Conservation (phyloP, 2,888 invertebrate genomes). For the Eupsilia transversa region DNA sequence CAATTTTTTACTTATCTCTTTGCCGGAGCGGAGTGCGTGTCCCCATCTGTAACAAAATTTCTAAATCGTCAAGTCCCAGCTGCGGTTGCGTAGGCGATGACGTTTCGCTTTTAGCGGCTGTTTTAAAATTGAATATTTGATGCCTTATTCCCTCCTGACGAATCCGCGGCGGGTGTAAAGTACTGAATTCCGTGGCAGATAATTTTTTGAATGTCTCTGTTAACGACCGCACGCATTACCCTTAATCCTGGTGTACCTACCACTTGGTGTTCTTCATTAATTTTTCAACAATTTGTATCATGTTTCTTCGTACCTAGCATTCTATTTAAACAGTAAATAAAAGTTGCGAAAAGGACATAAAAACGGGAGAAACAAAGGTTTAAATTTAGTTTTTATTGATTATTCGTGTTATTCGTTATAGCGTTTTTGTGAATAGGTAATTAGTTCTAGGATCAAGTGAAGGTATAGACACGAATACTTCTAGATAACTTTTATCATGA, state of each 20-base stretch:
- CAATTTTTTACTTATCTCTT: slow-evolving; percentile 88
- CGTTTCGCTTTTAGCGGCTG: slow-evolving; percentile 90
- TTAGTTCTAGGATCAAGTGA: background rate
- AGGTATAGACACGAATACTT: background rate
- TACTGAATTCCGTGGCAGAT: slow-evolving; percentile 83
- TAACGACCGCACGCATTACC: slow-evolving; percentile 83
- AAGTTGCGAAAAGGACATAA: slow-evolving; percentile 42
- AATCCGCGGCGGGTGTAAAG: slow-evolving; percentile 84
- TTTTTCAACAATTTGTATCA: slow-evolving; percentile 76
- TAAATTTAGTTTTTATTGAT: slow-evolving; percentile 27
- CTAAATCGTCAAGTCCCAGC: slow-evolving; percentile 89
- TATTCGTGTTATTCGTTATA: background rate
- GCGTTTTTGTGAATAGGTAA: background rate
- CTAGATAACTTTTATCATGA: background rate
- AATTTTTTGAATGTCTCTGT: slow-evolving; percentile 87
- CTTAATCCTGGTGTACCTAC: slow-evolving; percentile 75
- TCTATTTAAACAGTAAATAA: slow-evolving; percentile 61
- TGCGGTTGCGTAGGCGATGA: slow-evolving; percentile 88
- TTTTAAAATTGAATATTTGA: slow-evolving; percentile 91
- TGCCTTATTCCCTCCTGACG: slow-evolving; percentile 89
- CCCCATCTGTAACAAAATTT: slow-evolving; percentile 89
- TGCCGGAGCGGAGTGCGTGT: slow-evolving; percentile 85
- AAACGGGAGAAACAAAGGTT: slow-evolving; percentile 11
- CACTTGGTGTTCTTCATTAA: slow-evolving; percentile 78
- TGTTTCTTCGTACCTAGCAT: slow-evolving; percentile 69